phyloP scores from a whole-genome alignment of 2,797 vertebrate species.

The Thripadectes ignobilis region DNA sequence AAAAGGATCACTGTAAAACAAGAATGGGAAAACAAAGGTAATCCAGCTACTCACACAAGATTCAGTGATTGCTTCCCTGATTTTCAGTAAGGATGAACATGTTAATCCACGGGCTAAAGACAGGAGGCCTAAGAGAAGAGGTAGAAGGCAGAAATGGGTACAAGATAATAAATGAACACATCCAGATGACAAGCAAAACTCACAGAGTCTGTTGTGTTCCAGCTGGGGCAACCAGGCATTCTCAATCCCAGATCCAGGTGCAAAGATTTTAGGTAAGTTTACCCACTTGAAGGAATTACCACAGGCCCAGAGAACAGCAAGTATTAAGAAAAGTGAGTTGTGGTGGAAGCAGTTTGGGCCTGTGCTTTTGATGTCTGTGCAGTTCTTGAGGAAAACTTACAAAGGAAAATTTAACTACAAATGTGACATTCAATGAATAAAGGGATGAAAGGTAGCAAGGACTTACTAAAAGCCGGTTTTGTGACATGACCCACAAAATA shows the following conservation, averaged over 20 bases:
- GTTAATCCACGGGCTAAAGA: not conserved
- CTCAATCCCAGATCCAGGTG: not conserved
- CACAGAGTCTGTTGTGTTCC: fast-evolving
- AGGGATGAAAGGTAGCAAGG: not conserved
- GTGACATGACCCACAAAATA: not conserved
- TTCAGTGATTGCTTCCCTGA: not conserved
- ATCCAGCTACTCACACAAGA: not conserved
- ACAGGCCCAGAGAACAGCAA: not conserved
- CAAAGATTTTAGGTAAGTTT: not conserved
- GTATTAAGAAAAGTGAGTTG: not conserved
- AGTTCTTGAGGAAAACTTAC: not conserved
- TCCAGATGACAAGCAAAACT: not conserved
- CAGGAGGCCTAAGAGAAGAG: not conserved
- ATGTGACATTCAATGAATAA: not conserved
- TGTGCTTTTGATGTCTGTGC: not conserved
- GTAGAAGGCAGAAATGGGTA: not conserved
- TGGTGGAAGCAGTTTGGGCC: not conserved
- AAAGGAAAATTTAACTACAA: not conserved
- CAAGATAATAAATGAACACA: not conserved
- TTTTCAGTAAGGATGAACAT: not conserved
- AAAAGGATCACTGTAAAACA: not conserved
- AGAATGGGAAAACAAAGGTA: not conserved
- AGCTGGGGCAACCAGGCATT: not conserved
- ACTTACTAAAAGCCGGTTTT: not conserved
- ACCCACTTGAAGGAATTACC: not conserved